Evolutionary conservation across 2,113 vertebrate species (phyloP).

Genomic region (Phrynocephalus versicolor): DNA sequence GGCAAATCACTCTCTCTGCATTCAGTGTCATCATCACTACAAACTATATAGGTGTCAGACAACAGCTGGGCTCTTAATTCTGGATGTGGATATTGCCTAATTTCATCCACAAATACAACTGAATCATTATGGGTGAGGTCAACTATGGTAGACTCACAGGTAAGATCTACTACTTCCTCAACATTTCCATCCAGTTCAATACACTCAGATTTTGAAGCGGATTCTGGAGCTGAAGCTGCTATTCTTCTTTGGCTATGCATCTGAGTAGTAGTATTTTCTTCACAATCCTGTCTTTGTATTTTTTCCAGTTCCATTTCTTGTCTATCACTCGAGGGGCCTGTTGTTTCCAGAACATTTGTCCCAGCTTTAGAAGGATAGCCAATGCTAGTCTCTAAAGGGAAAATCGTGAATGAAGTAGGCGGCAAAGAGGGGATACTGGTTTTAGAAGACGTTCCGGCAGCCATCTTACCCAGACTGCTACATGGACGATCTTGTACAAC

Average conservation of each 20-base stretch:
- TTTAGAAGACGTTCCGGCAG: background rate
- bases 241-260: constrained; percentile 68
- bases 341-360: background rate
- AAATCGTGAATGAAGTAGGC: background rate
- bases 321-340: background rate
- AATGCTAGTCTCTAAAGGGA: background rate
- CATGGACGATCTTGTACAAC: background rate
- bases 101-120: constrained; percentile 82
- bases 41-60: constrained; percentile 86
- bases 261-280: constrained; percentile 65
- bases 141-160: constrained; percentile 86
- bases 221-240: constrained; percentile 56
- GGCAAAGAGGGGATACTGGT: background rate
- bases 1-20: constrained; percentile 62
- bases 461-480: background rate
- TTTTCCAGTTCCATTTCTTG: constrained; percentile 1
- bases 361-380: background rate
- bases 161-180: constrained; percentile 87
- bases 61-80: constrained; percentile 63
- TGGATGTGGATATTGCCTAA: constrained; percentile 62
- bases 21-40: constrained; percentile 79
- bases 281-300: constrained; percentile 70
- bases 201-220: constrained; percentile 72
- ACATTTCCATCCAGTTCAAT: constrained; percentile 71
- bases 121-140: constrained; percentile 89